Conservation (phyloP, 2,797 vertebrate species). For the Lindbergichthys nudifrons region DNA sequence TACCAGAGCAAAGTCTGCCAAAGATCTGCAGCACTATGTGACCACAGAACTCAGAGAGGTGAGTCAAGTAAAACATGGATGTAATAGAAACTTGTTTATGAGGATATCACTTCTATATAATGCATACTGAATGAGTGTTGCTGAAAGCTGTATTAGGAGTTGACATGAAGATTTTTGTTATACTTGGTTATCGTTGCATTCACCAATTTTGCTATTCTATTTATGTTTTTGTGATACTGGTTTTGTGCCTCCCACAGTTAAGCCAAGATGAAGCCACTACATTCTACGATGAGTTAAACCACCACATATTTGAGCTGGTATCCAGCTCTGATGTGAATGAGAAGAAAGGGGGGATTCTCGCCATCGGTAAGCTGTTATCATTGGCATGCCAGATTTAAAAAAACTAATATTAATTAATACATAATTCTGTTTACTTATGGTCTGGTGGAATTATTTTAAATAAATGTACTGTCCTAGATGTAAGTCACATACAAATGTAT, state of each 20-base stretch:
- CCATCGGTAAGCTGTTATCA: constrained; percentile 88
- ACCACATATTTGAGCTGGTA: constrained; percentile 98
- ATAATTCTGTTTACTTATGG: not conserved
- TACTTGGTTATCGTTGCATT: not conserved
- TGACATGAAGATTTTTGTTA: not conserved
- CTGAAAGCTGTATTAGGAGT: not conserved
- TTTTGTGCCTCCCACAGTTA: constrained; percentile 84
- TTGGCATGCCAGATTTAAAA: not conserved
- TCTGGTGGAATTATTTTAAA: not conserved
- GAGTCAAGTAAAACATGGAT: not conserved
- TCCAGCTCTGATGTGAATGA: constrained; percentile 99
- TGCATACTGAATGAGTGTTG: not conserved
- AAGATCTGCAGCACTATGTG: constrained; percentile 98
- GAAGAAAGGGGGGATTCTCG: constrained; percentile 98
- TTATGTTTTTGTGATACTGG: not conserved
- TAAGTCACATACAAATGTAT: not conserved
- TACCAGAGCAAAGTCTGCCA: constrained; percentile 94
- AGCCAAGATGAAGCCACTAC: constrained; percentile 98
- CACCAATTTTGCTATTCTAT: not conserved
- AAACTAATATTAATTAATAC: no score
- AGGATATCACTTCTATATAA: not conserved
- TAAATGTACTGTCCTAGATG: not conserved
- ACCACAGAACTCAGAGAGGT: constrained; percentile 98
- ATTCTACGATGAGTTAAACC: constrained; percentile 98
- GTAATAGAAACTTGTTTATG: not conserved